A percentile compares a stretch with the other conserved stretches of the same genome.
These are phyloP conservation scores for Clarias batrachus DNA, from an alignment of 2,113 vertebrate species.

Conservation along the genomic window DNA sequence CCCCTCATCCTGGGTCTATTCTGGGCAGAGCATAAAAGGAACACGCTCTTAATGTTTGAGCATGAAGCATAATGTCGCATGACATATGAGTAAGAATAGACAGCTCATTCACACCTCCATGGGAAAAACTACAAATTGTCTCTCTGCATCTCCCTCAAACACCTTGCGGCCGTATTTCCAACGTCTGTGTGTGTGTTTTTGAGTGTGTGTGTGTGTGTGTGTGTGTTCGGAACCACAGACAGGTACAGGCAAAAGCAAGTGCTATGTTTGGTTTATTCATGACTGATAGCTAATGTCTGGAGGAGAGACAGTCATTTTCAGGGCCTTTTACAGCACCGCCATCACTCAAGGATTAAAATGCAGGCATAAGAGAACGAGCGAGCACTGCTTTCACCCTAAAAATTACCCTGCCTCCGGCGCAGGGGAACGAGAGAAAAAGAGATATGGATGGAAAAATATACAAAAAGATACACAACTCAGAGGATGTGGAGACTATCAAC, in stretches of 20 bases:
- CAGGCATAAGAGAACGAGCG: conserved; percentile 46
- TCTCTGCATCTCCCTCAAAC: conserved; percentile 15
- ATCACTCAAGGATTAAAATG: conserved; percentile 58
- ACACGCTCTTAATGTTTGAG: conserved; percentile 49
- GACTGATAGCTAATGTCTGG: conserved; percentile 58
- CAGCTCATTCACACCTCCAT: conserved; percentile 42
- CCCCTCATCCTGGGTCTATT: conserved; percentile 38
- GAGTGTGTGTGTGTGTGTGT: conserved; percentile 24
- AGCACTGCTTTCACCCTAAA: conserved; percentile 35
- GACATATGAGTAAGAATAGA: conserved; percentile 43
- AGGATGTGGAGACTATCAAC: conserved; percentile 57
- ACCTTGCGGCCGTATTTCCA: conserved; percentile 28
- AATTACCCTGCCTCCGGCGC: conserved; percentile 38
- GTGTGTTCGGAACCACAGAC: conserved; percentile 29
- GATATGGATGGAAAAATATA: conserved; percentile 39
- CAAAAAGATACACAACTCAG: conserved; percentile 39
- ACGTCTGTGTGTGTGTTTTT: conserved; percentile 18
- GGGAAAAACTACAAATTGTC: conserved; percentile 43
- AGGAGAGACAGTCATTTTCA: conserved; percentile 53
- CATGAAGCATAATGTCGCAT: conserved; percentile 40
- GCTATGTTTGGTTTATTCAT: conserved; percentile 49
- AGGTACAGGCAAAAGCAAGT: conserved; percentile 38
- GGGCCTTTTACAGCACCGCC: conserved; percentile 47
- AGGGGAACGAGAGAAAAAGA: conserved; percentile 32
- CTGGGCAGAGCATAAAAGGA: conserved; percentile 39